phyloP scores from a whole-genome alignment of 2,888 invertebrate species.

The Iphiclides podalirius region DNA sequence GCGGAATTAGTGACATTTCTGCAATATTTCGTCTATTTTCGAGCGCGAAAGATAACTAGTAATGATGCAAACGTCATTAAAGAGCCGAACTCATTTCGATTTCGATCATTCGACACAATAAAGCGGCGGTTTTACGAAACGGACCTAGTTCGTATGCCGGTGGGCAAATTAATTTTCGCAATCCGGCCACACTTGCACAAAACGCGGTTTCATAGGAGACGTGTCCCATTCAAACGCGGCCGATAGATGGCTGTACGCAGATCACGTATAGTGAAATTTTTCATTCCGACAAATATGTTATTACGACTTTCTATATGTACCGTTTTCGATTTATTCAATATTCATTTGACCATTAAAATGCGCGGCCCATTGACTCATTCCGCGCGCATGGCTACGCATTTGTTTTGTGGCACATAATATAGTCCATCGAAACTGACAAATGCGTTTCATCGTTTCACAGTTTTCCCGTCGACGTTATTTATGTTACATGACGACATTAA shows the following conservation, averaged over 20 bases:
- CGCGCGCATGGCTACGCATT: no score
- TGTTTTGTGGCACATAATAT: not conserved
- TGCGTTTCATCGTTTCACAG: no score
- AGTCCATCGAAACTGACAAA: no score
- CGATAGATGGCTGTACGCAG: conserved; percentile 39
- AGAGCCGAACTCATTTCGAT: not conserved
- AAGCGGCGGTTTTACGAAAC: conserved; percentile 11
- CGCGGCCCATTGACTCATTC: not conserved
- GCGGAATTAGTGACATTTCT: no score
- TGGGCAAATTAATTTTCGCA: conserved; percentile 22
- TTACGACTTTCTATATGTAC: conserved; percentile 62
- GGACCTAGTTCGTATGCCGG: conserved; percentile 14
- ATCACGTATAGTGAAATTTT: conserved; percentile 67
- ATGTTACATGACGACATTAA: no score
- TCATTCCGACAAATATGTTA: conserved; percentile 57
- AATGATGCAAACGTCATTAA: no score
- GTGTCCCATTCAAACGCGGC: conserved; percentile 15
- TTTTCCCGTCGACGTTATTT: no score
- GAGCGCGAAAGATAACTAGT: no score
- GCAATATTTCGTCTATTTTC: no score
- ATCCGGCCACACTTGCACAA: conserved; percentile 6
- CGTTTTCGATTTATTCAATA: conserved; percentile 50
- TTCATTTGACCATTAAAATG: conserved; percentile 11
- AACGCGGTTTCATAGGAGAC: conserved; percentile 22
- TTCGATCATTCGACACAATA: conserved; percentile 8